Evolutionary conservation across 2,113 vertebrate genomes (phyloP), one percentile per base, ranked within the genome.

Genomic region (Zosterops borbonicus): DNA sequence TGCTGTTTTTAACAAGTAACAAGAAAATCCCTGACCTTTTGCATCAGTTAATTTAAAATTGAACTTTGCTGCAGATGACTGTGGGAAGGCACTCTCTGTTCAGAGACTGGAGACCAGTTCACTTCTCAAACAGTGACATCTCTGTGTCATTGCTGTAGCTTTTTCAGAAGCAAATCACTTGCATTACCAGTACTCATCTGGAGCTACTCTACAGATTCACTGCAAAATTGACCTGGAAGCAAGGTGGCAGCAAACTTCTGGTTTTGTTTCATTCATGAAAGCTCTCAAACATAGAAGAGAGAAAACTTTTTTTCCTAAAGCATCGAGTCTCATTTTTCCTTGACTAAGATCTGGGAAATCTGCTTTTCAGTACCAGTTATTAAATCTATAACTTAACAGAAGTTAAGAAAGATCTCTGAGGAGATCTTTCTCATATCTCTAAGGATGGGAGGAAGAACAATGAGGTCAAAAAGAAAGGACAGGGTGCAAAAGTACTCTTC

Each of bases 231-330:
- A 49, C 16, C 46, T 83, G 29, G 89, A 92, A 95, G 95, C 94
- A 94, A 94, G 95, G 88, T 95, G 94, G 92, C 94, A 96, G 92
- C 83, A 97, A 35, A 93, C 69, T 71, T 67, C 83, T 65, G 65
- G 3, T 89, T 83, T 80, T 84, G 65, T 42, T 91, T 62, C 37
- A 17, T 22, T 92, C 29, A 24, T 21, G 47, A 52, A 75, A 11
- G 15, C 44, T 63, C 44, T 67, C 58, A 71, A 86, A 83, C 14
- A 31, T 0, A 47, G 47, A 5, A 74, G 46, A 28, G 7, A 22
- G 9, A 74, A 68, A 68, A 50, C 4, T 29, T 59, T 62, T 73
- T 70, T 16, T 17, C 60, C 29, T 37, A n/a, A 87, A 67, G 22
- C 11, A 64, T 11, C 0, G 0, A 85, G 24, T 60, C 42, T 83